Evolutionary conservation across 2,797 vertebrate species (phyloP), one percentile per base, ranked within the genome.

Genomic region (Sebastes taczanowskii): DNA sequence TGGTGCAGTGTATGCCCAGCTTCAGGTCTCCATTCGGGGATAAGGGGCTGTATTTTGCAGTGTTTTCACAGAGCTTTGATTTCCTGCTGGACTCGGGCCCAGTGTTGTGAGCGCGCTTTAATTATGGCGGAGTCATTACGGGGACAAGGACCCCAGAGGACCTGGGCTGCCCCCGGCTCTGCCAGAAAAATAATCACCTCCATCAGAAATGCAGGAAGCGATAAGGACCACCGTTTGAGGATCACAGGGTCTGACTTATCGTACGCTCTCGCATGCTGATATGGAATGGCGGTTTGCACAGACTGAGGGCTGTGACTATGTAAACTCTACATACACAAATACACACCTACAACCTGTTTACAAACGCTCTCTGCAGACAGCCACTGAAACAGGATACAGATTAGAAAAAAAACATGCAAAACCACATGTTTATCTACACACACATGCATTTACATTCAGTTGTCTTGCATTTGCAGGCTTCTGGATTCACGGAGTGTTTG

Each of bases 171-270:
- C 79, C 59, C 59, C 1, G 4, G 69, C 74, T 72, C 81, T 61
- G 86, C 82, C 78, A 74, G 77, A 81, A 92, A 86, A 86, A 88
- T 85, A 83, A 92, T 91, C 82, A 34, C 27, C 74, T 32, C 42
- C 79, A 91, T 89, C 88, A 74, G 84, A 89, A 88, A 82, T 2
- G 18, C 92, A 92, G 93, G 93, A 95, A 93, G 82, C 4, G 91
- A 95, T 92, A 92, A 90, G 71, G 78, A 82, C 65, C 67, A n/a
- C 46, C 11, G 65, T 83, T 91, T 89, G 71, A 88, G 85, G 88
- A 92, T 93, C 88, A 89, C 55, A 93, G 88, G 74, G 83, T 65
- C 71, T 8, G 25, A 71, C 52, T 90, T 83, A 86, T 90, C 80
- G 7, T 8, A 38, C 9, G 2, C 9, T 14, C 63, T 62, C 7